Evolutionary conservation across 2,797 vertebrate species (phyloP), one percentile per base, ranked within the genome.

Genomic region (Taeniopygia guttata): DNA sequence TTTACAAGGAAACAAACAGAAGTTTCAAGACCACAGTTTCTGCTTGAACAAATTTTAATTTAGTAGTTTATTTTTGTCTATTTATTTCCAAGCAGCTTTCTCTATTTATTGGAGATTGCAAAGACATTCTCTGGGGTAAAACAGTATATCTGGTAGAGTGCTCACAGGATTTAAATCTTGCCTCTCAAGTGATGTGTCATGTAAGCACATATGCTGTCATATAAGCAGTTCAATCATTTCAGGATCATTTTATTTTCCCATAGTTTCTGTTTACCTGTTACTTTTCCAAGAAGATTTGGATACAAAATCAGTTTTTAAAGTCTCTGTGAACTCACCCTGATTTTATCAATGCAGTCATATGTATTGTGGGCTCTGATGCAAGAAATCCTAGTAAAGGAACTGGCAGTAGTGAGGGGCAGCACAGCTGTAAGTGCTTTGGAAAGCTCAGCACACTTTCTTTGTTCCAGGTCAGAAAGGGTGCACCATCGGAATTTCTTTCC

Each of bases 401-500:
- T 86, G 70, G 95, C 70, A 49, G 89, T 1, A 59, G 97, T 90
- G 13, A 98, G 96, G 11, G 98, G 97, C 86, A 98, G 92, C 68
- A 97, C 96, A 3, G 97, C 96, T 36, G 58, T 96, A 49, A 99
- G 97, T 1, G 97, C 98, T 93, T 98, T 99, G 40, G 98, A 98
- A 30, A 99, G 96, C 32, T 99, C 98, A 36, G 98, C 98, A 96
- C 99, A 99, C 93, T 99, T 99, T 75, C 97, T 98, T 96, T 99
- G 98, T 45, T 99, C 99, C 13, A 97, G 95, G 69, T 98, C 98
- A 5, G 99, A 99, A 59, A 99, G 97, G 1, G 98, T 98, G 97
- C 99, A 99, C 99, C 99, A 99, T 22, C 99, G 98, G 87, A 98
- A 98, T 95, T 99, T 99, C 97, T 99, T 99, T n/a, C 98, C 99